Evolutionary conservation across 2,113 vertebrate genomes (phyloP), one percentile per base, ranked within the genome.

Genomic region (Setophaga coronata): DNA sequence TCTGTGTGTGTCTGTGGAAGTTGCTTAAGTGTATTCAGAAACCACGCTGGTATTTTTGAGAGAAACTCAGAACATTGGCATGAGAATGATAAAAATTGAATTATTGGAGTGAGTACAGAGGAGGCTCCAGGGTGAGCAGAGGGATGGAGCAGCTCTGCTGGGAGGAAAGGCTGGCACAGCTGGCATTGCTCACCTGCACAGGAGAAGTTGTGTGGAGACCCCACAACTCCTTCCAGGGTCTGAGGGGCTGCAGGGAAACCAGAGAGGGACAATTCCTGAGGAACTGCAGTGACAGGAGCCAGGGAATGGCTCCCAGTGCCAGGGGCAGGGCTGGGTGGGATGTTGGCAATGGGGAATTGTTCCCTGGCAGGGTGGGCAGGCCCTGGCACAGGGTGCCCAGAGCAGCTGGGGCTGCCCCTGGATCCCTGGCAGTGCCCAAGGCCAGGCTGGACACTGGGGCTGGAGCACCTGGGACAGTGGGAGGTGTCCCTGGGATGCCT

Each of bases 91-190:
- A 33, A 82, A 47, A 82, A 29, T 25, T 3, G 12, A 58, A 18
- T 3, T 61, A 5, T 3, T 60, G 26, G 6, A 42, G 12, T 0
- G 13, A 60, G 26, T 0, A 6, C 33, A 33, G 51, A 73, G 58
- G 26, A 57, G 34, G 20, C 66, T 0, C 3, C 85, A 42, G 36
- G 2, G 7, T 5, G 66, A 19, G 12, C 29, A 72, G 50, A 65
- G 57, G 56, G 14, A 18, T 50, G 76, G 58, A 80, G 76, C 76
- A 72, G 57, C 85, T 88, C 20, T 80, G 65, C 66, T 72, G 48
- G 29, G 2, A 80, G 66, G 16, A 72, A 88, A 88, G 76, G 42
- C 76, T 88, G 85, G 8, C 10, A 80, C 11, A 80, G 50, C 36
- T 88, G 76, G 7, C 0, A 48, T 42, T 62, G 65, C 1, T 12